Percentiles rank a stretch among this genome's conserved stretches.
phyloP scores from a whole-genome alignment of 2,797 vertebrate genomes.

The Gallinago nigripennis region DNA sequence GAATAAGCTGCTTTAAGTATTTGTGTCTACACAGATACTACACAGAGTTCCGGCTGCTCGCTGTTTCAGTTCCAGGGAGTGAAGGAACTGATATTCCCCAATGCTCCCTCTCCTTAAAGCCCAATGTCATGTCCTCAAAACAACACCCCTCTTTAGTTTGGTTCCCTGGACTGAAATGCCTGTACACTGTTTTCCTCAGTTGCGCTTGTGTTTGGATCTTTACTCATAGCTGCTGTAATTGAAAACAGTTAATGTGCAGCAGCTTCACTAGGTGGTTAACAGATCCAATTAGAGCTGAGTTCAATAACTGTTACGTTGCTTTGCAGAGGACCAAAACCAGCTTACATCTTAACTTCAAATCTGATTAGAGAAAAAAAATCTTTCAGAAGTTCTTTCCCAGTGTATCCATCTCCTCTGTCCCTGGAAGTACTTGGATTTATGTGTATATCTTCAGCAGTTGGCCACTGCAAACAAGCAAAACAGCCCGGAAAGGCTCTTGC shows the following conservation, averaged over 20 bases:
- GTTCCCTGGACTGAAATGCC: not conserved
- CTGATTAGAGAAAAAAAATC: not conserved
- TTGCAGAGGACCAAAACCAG: not conserved
- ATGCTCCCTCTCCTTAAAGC: not conserved
- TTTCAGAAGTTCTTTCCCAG: not conserved
- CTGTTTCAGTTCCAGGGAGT: not conserved
- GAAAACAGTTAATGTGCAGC: not conserved
- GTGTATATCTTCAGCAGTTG: not conserved
- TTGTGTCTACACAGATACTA: not conserved
- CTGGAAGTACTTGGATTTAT: not conserved
- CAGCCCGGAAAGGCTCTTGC: not conserved
- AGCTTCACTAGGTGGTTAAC: not conserved
- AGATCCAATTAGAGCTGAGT: not conserved
- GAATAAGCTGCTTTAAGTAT: not conserved
- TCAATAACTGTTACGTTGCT: constrained; percentile 19
- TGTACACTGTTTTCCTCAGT: not conserved
- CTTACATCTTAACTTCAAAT: constrained; percentile 28
- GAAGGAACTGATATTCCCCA: not conserved
- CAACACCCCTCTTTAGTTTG: not conserved
- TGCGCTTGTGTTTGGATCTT: not conserved
- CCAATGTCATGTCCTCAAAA: not conserved
- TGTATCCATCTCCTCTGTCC: not conserved
- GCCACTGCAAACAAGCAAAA: not conserved
- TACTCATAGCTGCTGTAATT: not conserved
- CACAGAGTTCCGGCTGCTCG: rapidly evolving